Percentiles rank a stretch among this genome's conserved stretches.
phyloP scores from a whole-genome alignment of 2,888 invertebrate species.

The Agonopterix arenella region DNA sequence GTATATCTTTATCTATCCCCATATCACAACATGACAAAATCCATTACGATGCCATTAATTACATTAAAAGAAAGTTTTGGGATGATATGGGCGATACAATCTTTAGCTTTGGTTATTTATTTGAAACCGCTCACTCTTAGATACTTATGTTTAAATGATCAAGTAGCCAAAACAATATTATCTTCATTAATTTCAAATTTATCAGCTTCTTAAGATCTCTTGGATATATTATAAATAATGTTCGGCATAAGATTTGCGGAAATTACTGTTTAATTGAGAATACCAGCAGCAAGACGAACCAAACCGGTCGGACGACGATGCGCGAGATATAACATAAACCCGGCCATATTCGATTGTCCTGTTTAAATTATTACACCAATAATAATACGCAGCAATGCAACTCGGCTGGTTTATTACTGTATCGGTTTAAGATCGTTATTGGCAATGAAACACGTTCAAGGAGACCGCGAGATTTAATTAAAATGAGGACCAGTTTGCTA shows the following conservation, averaged over 20 bases:
- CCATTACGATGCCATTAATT: neutral
- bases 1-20: too few species aligned
- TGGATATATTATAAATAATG: constrained; percentile 15
- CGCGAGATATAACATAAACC: neutral
- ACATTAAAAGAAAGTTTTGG: neutral
- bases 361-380: constrained; percentile 13
- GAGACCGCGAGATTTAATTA: constrained; percentile 18
- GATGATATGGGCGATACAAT: neutral
- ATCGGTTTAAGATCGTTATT: constrained; percentile 8
- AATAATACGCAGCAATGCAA: constrained; percentile 10
- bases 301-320: constrained; percentile 5
- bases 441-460: constrained; percentile 13
- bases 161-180: too few species aligned
- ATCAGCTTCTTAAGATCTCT: too few species aligned
- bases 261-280: constrained; percentile 38
- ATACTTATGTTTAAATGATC: too few species aligned
- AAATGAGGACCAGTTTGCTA: constrained; percentile 17
- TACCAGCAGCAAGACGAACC: constrained; percentile 15
- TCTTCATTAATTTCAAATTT: too few species aligned
- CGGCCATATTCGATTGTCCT: constrained; percentile 12
- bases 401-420: constrained; percentile 10
- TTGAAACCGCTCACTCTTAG: neutral
- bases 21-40: too few species aligned
- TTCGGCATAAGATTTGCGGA: constrained; percentile 28
- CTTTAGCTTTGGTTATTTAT: neutral